phyloP scores from a whole-genome alignment of 2,113 vertebrate genomes.

The Lanius collurio region DNA sequence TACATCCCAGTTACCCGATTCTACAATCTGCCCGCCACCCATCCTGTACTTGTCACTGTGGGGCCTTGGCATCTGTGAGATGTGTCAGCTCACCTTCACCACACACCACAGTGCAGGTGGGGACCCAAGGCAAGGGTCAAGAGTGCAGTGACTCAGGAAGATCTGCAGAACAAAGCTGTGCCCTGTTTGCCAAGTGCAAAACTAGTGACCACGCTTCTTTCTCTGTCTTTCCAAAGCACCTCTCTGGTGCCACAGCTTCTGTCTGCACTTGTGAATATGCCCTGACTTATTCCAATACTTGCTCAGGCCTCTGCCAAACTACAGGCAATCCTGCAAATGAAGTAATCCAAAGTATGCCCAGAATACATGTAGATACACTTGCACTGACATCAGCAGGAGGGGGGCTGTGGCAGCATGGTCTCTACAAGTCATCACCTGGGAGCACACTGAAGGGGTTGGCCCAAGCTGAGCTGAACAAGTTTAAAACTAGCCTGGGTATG shows the following conservation, averaged over 20 bases:
- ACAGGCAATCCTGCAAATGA: not conserved
- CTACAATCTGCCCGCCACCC: not conserved
- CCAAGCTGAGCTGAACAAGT: not conserved
- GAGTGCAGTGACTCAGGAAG: not conserved
- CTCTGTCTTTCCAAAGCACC: not conserved
- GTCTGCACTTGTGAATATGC: not conserved
- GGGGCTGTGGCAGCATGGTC: not conserved
- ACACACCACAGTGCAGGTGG: accelerated
- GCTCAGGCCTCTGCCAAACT: not conserved
- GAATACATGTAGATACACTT: not conserved
- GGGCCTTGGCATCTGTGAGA: not conserved
- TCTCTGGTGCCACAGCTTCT: not conserved
- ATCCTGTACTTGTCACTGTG: not conserved
- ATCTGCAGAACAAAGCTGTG: not conserved
- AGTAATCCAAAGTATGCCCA: not conserved
- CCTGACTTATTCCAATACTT: not conserved
- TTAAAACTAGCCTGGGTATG: not conserved
- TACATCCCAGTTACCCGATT: not conserved
- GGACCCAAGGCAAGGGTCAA: accelerated
- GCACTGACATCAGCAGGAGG: not conserved
- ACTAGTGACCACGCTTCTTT: not conserved
- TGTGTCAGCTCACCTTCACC: not conserved
- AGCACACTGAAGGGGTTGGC: not conserved
- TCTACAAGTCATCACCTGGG: not conserved
- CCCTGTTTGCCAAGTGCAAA: not conserved